phyloP scores from a whole-genome alignment of 2,888 invertebrate species.

The Prosopocoilus inquinatus region DNA sequence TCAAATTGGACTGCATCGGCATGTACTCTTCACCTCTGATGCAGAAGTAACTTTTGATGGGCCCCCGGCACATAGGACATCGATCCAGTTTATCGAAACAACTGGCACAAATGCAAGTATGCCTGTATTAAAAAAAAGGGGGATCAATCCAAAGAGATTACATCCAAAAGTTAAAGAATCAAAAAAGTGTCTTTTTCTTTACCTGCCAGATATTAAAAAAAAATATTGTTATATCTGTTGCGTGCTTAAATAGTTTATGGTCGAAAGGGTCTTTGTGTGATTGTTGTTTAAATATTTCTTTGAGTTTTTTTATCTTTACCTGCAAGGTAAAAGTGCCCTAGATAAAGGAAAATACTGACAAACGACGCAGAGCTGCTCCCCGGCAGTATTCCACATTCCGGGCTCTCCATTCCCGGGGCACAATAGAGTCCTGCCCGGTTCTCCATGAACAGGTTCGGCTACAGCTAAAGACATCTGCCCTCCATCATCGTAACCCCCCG shows the following conservation, averaged over 20 bases:
- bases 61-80: conserved; percentile 84
- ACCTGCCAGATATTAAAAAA: no score
- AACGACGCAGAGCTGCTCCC: conserved; percentile 73
- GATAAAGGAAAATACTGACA: conserved; percentile 78
- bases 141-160: conserved; percentile 5
- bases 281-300: neutral
- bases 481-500: conserved; percentile 56
- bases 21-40: conserved; percentile 75
- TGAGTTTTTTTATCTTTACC: conserved; percentile 34
- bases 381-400: conserved; percentile 56
- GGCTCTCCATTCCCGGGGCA: conserved; percentile 50
- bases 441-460: conserved; percentile 55
- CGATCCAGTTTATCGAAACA: conserved; percentile 79
- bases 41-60: conserved; percentile 81
- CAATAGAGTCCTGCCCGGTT: conserved; percentile 42
- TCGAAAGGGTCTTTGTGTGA: neutral
- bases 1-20: conserved; percentile 53
- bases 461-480: conserved; percentile 55
- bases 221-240: no score
- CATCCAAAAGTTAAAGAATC: neutral
- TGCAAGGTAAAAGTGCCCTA: conserved; percentile 78
- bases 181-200: neutral
- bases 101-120: conserved; percentile 80
- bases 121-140: conserved; percentile 49
- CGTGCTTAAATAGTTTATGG: neutral